phyloP scores from a whole-genome alignment of 2,797 vertebrate species.

The Hafferia zeledoni region DNA sequence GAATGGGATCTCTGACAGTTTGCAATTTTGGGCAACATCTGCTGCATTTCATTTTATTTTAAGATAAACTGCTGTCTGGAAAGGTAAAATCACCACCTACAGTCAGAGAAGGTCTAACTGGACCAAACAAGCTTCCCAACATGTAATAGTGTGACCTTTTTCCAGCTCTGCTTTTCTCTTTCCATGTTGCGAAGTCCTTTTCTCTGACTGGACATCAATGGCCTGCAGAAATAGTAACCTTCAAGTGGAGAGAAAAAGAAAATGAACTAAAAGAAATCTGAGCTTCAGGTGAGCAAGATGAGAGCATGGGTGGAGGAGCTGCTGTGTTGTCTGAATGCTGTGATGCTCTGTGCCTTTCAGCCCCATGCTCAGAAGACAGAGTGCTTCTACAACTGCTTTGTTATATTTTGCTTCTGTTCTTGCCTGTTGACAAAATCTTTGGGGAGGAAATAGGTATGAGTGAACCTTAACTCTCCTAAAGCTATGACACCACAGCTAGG shows the following conservation, averaged over 20 bases:
- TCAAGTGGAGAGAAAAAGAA: background rate
- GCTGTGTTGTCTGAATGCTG: background rate
- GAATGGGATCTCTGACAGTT: background rate
- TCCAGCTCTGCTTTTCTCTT: background rate
- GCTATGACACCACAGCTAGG: background rate
- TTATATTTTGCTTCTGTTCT: background rate
- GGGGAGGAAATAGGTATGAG: background rate
- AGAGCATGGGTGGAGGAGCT: background rate
- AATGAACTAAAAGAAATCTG: background rate
- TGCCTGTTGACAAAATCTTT: background rate
- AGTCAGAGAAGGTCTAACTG: background rate
- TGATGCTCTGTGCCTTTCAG: background rate
- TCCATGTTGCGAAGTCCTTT: background rate
- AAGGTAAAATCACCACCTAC: background rate
- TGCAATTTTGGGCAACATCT: background rate
- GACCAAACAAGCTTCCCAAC: background rate
- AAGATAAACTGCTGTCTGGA: background rate
- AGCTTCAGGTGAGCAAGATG: background rate
- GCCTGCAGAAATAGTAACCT: background rate
- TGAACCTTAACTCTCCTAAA: background rate
- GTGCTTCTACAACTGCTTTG: background rate
- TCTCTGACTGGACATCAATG: background rate
- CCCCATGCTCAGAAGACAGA: background rate
- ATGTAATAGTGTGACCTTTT: background rate
- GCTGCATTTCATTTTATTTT: slow-evolving; percentile 4